Conservation (phyloP, 2,113 vertebrate species). For the Labeo catla region DNA sequence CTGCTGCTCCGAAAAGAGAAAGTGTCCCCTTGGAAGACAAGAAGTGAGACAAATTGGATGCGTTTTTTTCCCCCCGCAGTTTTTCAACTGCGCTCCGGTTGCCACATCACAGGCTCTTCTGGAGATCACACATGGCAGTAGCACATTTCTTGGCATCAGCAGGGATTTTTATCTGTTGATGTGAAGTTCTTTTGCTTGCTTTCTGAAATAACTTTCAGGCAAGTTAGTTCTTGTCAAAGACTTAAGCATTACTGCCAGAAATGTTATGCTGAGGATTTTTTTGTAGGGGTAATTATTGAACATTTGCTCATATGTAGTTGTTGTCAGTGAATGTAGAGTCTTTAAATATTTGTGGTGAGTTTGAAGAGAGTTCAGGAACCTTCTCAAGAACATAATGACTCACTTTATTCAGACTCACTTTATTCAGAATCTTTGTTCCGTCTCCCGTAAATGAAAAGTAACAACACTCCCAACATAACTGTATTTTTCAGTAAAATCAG, state of each 20-base stretch:
- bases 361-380: not conserved
- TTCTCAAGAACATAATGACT: not conserved
- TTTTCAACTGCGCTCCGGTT: not conserved
- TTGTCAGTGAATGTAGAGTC: not conserved
- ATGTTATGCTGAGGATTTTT: not conserved
- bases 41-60: slow-evolving; percentile 25
- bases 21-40: not conserved
- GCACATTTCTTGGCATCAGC: slow-evolving; percentile 15
- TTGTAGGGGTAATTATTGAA: slow-evolving; percentile 21
- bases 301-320: not conserved
- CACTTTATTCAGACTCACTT: not conserved
- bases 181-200: slow-evolving; percentile 29
- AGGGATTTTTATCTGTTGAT: slow-evolving; percentile 35
- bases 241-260: slow-evolving; percentile 17
- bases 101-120: slow-evolving; percentile 33
- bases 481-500: not conserved
- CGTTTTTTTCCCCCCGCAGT: not conserved
- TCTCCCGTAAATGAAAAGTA: not conserved
- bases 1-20: slow-evolving; percentile 15
- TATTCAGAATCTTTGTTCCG: not conserved
- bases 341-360: not conserved
- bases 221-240: slow-evolving; percentile 6
- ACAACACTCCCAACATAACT: not conserved
- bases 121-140: slow-evolving; percentile 33
- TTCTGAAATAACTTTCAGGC: slow-evolving; percentile 26